Base-by-base conservation (phyloP, 2,888 invertebrate genomes). In the Conistra vaccinii region DNA sequence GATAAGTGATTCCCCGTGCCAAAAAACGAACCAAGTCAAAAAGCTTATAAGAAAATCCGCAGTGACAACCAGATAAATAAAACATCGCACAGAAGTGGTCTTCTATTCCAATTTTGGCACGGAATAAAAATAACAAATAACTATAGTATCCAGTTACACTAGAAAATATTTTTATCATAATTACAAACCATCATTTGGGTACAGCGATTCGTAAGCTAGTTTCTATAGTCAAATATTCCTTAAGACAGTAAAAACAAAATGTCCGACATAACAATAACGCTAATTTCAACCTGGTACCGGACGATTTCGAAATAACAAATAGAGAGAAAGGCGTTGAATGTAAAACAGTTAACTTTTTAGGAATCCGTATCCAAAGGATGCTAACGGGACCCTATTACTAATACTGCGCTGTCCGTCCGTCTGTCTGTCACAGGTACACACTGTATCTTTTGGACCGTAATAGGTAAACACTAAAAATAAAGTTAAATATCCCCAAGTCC, bases 231-330 rank as follows among this genome's bases (percentile, higher is more conserved):
- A 63, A 68, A 70, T 53, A 55, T n/a, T 45, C 32, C 32, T 29
- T 58, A 60, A 69, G 12, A 62, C 61, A 32, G 23, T 84, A 80
- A 84, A 80, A 80, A 69, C 55, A 48, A 75, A 75, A 80, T 72
- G 71, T 39, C 14, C 57, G 9, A 39, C 14, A 58, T 84, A 63
- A 84, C 71, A 72, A 66, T 80, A 80, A 80, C 35, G 61, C 58
- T 69, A 69, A 80, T 75, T 68, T 84, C 73, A 80, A 51, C 45
- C 55, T 53, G 66, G 14, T 73, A 35, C 80, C 12, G 32, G 26
- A 53, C 17, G 35, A 32, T 26, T 53, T 53, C n/a, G 35, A 42
- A 76, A 32, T 26, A 39, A 51, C 9, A 62, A 73, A 72, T 48
- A 35, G 7, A 14, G n/a, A 23, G 9, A 17, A 80, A 1, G 10